Percentiles rank a stretch among this genome's conserved stretches.
Conservation (phyloP, 2,797 vertebrate genomes). For the Tragelaphus oryx region DNA sequence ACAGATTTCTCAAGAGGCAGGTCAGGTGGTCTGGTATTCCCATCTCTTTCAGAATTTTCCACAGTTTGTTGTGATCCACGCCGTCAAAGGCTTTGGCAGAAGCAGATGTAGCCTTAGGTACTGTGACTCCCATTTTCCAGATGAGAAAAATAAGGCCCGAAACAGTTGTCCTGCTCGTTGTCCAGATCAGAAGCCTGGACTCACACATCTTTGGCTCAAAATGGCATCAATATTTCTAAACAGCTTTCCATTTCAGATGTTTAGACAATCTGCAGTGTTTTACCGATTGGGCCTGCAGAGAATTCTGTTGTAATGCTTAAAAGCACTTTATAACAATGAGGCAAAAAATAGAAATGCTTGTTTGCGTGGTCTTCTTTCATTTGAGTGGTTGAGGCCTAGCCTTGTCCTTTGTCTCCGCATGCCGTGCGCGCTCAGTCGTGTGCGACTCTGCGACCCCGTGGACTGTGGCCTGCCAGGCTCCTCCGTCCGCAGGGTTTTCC, state of each 20-base stretch:
- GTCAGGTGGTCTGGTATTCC: not conserved
- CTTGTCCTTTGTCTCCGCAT: not conserved
- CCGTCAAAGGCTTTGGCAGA: not conserved
- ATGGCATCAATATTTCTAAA: not conserved
- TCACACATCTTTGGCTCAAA: not conserved
- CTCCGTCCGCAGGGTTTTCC: not conserved
- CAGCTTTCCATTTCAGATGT: not conserved
- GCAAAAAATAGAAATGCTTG: not conserved
- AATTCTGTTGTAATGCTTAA: not conserved
- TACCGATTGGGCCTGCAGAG: not conserved
- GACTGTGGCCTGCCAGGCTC: not conserved
- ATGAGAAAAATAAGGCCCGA: not conserved
- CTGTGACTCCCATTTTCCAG: not conserved
- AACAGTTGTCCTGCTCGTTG: not conserved
- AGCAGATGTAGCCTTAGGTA: accelerated
- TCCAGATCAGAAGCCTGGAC: not conserved
- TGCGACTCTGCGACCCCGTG: accelerated
- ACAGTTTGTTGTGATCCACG: not conserved
- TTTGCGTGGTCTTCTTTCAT: not conserved
- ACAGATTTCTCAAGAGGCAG: not conserved
- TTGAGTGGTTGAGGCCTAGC: not conserved
- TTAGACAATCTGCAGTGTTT: not conserved
- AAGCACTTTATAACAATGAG: not conserved
- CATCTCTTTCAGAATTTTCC: not conserved
- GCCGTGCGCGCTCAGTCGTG: accelerated